Base-by-base conservation (phyloP, 2,113 vertebrate genomes). In the Malurus melanocephalus region DNA sequence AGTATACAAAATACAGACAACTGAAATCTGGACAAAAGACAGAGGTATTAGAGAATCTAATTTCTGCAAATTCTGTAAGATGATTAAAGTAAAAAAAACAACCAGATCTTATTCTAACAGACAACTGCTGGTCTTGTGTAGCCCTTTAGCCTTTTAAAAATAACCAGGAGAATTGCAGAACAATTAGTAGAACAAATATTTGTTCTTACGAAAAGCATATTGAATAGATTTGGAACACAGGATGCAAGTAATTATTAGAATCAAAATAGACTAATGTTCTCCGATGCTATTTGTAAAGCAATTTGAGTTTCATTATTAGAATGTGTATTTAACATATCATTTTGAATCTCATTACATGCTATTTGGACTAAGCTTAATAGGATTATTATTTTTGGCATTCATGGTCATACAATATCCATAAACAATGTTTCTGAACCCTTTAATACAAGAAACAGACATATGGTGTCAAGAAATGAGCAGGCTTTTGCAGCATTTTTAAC, bases 181-280 rank as follows among this genome's bases (percentile, higher is more conserved):
- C 95, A 96, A 96, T 96, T 96, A 96, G 94, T 32, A 95, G 95
- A 94, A 92, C 90, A 96, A 96, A 96, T 96, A 96, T 96, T 96
- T 96, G 93, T 93, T 95, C 96, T 96, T 95, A 81, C 26, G 0
- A 89, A 96, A 93, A 95, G 90, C 94, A 96, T 96, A 96, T 96
- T 95, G 95, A 95, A 96, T 96, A 96, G 94, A 96, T 96, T 96
- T 96, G 87, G 93, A 93, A 89, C 90, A 89, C 95, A 95, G 96
- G 96, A 96, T 96, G 94, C 93, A 93, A 95, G 95, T 94, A 96
- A 96, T 96, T 96, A 96, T 96, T 94, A 96, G 92, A 95, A 95
- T 95, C 94, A 92, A 96, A 96, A 96, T 94, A 95, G 93, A 84
- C 93, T 96, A 96, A 96, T 95, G 93, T 95, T 95, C 94, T 95